Evolutionary conservation across 2,888 invertebrate species (phyloP), one percentile per base, ranked within the genome.

Genomic region (Hypsopygia costalis): DNA sequence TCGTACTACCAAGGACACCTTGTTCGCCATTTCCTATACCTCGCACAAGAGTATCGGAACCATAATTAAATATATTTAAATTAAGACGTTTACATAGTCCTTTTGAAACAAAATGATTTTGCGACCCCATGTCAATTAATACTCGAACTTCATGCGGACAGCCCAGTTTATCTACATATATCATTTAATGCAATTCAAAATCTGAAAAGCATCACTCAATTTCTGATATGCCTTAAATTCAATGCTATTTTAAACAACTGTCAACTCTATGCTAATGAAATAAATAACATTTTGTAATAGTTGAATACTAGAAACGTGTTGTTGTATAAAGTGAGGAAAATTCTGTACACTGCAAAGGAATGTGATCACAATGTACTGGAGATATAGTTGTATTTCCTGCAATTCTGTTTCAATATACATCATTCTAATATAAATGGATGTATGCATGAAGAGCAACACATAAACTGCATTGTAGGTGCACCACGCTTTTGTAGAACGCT

Each of bases 401-500:
- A 64, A 42, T 44, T 32, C 10, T 38, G 35, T 36, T 32, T 36
- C 35, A 37, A 53, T 49, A 60, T 73, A 63, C 48, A 68, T 68
- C 74, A 58, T 73, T 73, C 72, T 47, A 58, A 59, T 71, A 69
- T 70, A 69, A 77, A 66, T 64, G 60, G 60, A 63, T 62, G 62
- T 69, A 75, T 80, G 81, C 78, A 82, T 73, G 77, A 78, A 79
- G 68, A 73, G 70, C 64, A 63, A 75, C 71, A 75, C 69, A 78
- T 73, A 77, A 76, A 77, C 67, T 73, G 73, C 69, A 74, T 75
- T 79, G 76, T 81, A 77, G 75, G 73, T 80, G 79, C 81, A 78
- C 77, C 73, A 75, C 69, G 81, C 78, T 85, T 81, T 81, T 75
- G 75, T 79, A 70, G 56, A 65, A 68, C 63, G n/a, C 69, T 72